A percentile compares a stretch with the other conserved stretches of the same genome.
phyloP scores from a whole-genome alignment of 1,140 invertebrate genomes.

The Polypedilum vanderplanki region DNA sequence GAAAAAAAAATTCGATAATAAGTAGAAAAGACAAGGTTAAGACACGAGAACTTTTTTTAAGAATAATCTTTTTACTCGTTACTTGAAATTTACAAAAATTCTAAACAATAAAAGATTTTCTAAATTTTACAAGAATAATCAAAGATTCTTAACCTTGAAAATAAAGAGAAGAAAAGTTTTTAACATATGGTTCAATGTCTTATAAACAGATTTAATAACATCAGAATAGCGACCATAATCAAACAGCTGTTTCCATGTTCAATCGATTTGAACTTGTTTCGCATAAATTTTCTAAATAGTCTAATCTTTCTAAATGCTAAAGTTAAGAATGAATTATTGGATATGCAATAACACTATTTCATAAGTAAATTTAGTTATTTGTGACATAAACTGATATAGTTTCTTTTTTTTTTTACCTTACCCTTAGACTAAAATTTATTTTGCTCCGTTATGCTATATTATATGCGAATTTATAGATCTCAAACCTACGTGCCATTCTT shows the following conservation, averaged over 20 bases:
- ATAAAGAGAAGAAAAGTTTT: neutral
- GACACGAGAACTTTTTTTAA: too few relatives aligned
- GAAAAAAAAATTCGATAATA: too few relatives aligned
- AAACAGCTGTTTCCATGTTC: neutral
- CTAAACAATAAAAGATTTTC: too few relatives aligned
- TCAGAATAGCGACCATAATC: neutral
- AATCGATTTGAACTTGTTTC: neutral
- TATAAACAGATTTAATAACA: neutral
- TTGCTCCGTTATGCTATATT: neutral
- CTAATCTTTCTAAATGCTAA: neutral
- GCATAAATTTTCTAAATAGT: neutral
- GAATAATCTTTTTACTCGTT: too few relatives aligned
- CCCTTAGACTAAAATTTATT: neutral
- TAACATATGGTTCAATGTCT: too few relatives aligned
- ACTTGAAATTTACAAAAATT: too few relatives aligned
- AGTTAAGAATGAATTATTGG: neutral
- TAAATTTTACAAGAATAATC: neutral
- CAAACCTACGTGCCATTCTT: neutral
- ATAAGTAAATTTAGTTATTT: constrained; percentile 1
- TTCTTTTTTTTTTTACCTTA: neutral
- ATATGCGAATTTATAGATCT: neutral
- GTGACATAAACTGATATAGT: neutral
- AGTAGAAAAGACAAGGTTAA: too few relatives aligned
- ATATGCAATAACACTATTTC: constrained; percentile 11
- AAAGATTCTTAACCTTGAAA: neutral